Conservation (phyloP, 2,888 invertebrate species). For the Ochropacha duplaris region DNA sequence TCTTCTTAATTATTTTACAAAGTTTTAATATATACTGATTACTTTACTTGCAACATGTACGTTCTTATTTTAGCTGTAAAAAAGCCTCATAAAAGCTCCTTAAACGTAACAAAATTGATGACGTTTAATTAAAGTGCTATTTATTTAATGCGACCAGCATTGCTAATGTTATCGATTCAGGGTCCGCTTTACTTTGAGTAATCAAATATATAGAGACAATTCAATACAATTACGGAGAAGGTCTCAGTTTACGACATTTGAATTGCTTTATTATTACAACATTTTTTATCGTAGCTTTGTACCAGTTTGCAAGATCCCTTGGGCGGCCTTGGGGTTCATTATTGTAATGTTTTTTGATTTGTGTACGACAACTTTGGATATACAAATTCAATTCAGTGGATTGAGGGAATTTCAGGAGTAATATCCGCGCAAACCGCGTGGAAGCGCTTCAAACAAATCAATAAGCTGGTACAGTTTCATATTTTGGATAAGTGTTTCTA, state of each 20-base stretch:
- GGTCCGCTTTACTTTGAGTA: constrained; percentile 13
- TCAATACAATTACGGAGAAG: not conserved
- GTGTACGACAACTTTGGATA: not conserved
- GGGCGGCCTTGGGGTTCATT: not conserved
- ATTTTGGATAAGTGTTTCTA: too few species aligned
- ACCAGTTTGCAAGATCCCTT: not conserved
- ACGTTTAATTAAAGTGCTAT: constrained; percentile 22
- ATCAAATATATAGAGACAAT: too few species aligned
- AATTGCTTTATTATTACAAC: not conserved
- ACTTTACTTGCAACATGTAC: too few species aligned
- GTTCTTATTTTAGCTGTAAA: too few species aligned
- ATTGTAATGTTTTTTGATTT: not conserved
- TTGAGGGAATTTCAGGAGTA: not conserved
- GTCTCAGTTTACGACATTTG: too few species aligned
- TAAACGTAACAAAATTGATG: constrained; percentile 28
- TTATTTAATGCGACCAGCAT: constrained; percentile 36
- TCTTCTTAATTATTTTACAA: too few species aligned
- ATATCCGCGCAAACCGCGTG: not conserved
- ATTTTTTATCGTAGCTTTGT: not conserved
- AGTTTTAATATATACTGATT: too few species aligned
- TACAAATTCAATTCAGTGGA: not conserved
- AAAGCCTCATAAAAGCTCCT: too few species aligned
- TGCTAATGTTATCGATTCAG: constrained; percentile 18
- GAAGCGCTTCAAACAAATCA: not conserved
- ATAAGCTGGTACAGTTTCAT: not conserved